phyloP scores from a whole-genome alignment of 1,140 invertebrate genomes.

The Aphelinus atriplicis region DNA sequence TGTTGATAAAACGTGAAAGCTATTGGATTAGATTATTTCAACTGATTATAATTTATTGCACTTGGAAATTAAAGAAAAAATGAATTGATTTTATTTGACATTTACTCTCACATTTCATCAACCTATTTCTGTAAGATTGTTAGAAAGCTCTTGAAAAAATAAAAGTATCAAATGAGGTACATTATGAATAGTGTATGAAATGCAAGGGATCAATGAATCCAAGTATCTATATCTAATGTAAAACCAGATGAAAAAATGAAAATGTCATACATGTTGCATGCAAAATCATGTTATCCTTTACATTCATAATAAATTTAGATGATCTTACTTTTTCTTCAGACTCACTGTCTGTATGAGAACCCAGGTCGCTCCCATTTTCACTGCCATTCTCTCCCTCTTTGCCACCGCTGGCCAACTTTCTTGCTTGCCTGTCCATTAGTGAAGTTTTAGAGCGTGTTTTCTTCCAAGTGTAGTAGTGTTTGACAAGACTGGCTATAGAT shows the following conservation, averaged over 20 bases:
- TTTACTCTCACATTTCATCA: slow-evolving; percentile 22
- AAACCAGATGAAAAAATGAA: slow-evolving; percentile 28
- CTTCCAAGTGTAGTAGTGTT: slow-evolving; percentile 99
- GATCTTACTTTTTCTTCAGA: slow-evolving; percentile 87
- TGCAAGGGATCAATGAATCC: not conserved
- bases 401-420: slow-evolving; percentile 72
- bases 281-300: slow-evolving; percentile 28
- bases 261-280: slow-evolving; percentile 41
- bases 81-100: too few species aligned
- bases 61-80: too few species aligned
- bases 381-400: slow-evolving; percentile 76
- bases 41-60: too few species aligned
- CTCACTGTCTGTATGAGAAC: slow-evolving; percentile 87
- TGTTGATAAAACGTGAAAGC: too few species aligned
- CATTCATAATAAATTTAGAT: slow-evolving; percentile 30
- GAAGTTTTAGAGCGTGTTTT: slow-evolving; percentile 92
- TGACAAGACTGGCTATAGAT: slow-evolving; percentile 93
- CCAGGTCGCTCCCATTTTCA: slow-evolving; percentile 78
- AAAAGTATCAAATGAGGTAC: slow-evolving; percentile 12
- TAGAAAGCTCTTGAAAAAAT: not conserved
- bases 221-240: not conserved
- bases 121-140: not conserved
- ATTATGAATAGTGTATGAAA: not conserved
- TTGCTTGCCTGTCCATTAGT: slow-evolving; percentile 90
- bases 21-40: too few species aligned